Evolutionary conservation across 2,113 vertebrate genomes (phyloP).

Genomic region (Tapirus terrestris): DNA sequence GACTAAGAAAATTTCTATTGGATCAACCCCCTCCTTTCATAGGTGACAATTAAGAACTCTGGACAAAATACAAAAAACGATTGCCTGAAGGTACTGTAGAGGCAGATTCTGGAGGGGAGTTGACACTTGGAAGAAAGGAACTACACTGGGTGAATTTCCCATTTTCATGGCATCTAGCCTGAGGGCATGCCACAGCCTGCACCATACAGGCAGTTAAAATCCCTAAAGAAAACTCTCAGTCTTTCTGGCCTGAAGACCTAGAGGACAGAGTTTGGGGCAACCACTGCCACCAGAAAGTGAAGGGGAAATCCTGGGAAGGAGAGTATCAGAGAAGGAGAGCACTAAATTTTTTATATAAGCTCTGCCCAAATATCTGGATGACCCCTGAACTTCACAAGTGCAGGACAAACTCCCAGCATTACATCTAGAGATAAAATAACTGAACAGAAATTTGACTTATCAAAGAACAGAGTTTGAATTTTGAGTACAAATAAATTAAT

Average conservation of each 20-base stretch:
- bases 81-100: not conserved
- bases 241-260: not conserved
- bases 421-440: not conserved
- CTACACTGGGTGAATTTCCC: not conserved
- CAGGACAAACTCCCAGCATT: not conserved
- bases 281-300: not conserved
- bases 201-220: not conserved
- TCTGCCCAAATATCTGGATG: not conserved
- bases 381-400: not conserved
- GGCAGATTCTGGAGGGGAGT: not conserved
- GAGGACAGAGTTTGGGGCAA: not conserved
- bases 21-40: not conserved
- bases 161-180: not conserved
- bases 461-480: not conserved
- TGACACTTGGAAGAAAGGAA: not conserved
- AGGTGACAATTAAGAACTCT: not conserved
- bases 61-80: too few relatives aligned
- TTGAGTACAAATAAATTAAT: not conserved
- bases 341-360: not conserved
- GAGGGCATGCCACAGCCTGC: not conserved
- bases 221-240: not conserved
- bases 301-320: not conserved
- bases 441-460: not conserved
- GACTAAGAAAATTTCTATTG: not conserved
- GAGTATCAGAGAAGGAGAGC: not conserved